Conservation (phyloP, 2,797 vertebrate genomes). For the Benthosema pterotum region DNA sequence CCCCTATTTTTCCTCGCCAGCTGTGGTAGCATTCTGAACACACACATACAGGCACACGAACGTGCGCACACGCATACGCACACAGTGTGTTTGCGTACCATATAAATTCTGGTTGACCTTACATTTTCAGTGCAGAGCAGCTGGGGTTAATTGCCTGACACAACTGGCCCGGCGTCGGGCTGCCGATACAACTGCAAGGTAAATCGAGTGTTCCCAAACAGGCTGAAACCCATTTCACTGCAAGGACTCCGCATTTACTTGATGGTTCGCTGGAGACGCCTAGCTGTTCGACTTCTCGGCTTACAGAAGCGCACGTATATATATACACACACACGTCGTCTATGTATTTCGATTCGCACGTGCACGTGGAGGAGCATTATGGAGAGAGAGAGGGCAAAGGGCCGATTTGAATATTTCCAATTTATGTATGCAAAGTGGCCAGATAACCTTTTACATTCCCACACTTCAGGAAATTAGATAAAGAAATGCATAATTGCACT, state of each 20-base stretch:
- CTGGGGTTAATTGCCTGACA: conserved; percentile 23
- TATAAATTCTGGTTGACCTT: background rate
- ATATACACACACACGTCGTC: too few relatives aligned
- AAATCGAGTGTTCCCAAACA: conserved; percentile 1
- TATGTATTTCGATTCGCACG: conserved; percentile 9
- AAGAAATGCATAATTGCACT: conserved; percentile 60
- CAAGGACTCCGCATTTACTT: conserved; percentile 39
- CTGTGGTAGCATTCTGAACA: conserved; percentile 19
- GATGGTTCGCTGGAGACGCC: conserved; percentile 56
- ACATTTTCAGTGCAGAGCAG: conserved; percentile 7
- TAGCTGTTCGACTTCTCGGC: conserved; percentile 13
- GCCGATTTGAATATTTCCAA: conserved; percentile 68
- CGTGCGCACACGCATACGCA: background rate
- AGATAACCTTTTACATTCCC: conserved; percentile 50
- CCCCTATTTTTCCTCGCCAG: conserved; percentile 5
- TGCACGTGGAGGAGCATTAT: conserved; percentile 20
- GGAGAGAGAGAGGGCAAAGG: conserved; percentile 19
- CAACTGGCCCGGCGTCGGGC: conserved; percentile 25
- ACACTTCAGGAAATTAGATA: conserved; percentile 59
- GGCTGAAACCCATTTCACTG: conserved; percentile 21
- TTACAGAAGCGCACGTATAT: conserved; percentile 16
- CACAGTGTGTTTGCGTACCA: background rate
- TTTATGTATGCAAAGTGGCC: conserved; percentile 66
- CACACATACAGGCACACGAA: conserved; percentile 1
- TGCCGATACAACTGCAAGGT: conserved; percentile 11